A percentile compares a stretch with the other conserved stretches of the same genome.
Conservation (phyloP, 2,797 vertebrate genomes). For the Sylvia borin region DNA sequence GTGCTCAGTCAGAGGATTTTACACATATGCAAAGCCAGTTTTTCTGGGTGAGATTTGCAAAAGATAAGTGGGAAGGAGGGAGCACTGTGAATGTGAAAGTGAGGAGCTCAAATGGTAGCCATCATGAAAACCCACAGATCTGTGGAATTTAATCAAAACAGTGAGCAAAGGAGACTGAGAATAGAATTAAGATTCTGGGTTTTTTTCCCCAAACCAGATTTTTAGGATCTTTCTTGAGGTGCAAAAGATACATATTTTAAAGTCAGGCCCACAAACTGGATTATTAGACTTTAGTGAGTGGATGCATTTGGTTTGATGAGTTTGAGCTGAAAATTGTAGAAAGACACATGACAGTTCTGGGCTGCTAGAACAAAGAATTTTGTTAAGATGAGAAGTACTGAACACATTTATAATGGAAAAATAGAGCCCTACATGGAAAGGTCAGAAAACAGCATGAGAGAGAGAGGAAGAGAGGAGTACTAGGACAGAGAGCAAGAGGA, state of each 20-base stretch:
- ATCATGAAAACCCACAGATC: background rate
- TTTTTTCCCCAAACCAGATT: background rate
- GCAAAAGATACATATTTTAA: background rate
- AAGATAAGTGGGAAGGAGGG: background rate
- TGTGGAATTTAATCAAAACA: background rate
- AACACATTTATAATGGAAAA: background rate
- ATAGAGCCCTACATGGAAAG: background rate
- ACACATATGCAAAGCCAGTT: background rate
- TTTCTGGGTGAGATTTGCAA: background rate
- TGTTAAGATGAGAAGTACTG: background rate
- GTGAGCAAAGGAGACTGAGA: background rate
- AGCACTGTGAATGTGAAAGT: background rate
- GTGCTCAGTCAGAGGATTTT: background rate
- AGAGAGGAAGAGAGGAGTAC: background rate
- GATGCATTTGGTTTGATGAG: background rate
- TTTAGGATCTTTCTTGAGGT: background rate
- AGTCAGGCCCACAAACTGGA: background rate
- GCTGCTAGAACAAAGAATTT: background rate
- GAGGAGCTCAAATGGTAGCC: background rate
- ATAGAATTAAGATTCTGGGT: background rate
- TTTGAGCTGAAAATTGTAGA: background rate
- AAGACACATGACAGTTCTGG: background rate
- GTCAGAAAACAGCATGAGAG: background rate
- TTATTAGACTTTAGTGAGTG: background rate
- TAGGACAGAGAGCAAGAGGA: background rate